Conservation (phyloP, 2,113 vertebrate genomes). For the Perognathus longimembris region DNA sequence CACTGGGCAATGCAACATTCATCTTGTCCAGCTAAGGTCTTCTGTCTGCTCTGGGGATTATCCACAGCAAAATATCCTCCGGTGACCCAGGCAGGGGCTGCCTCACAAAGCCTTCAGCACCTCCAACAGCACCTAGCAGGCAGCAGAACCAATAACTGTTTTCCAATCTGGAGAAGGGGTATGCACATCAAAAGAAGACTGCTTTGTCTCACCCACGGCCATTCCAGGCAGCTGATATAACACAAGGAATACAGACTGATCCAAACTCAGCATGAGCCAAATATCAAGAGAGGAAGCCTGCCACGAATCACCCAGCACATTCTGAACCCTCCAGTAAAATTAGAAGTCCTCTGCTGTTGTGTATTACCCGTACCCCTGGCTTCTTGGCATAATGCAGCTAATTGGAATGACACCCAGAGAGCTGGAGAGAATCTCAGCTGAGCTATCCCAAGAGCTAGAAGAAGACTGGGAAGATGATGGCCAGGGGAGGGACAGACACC, state of each 20-base stretch:
- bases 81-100: not conserved
- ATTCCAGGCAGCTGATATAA: not conserved
- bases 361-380: not conserved
- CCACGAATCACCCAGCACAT: not conserved
- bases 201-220: not conserved
- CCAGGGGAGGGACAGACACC: not conserved
- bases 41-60: not conserved
- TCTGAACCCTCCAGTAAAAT: not conserved
- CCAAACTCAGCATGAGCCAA: conserved; percentile 43
- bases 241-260: not conserved
- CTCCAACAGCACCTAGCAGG: not conserved
- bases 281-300: conserved; percentile 28
- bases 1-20: too few species aligned
- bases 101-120: accelerated
- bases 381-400: not conserved
- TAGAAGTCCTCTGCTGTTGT: conserved; percentile 13
- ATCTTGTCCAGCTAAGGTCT: not conserved
- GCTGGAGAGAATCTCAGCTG: not conserved
- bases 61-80: not conserved
- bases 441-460: not conserved
- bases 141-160: not conserved
- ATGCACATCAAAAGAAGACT: not conserved
- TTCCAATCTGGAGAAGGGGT: not conserved
- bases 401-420: not conserved
- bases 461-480: not conserved